Evolutionary conservation across 2,888 invertebrate species (phyloP), one percentile per base, ranked within the genome.

Genomic region (Melolontha melolontha): DNA sequence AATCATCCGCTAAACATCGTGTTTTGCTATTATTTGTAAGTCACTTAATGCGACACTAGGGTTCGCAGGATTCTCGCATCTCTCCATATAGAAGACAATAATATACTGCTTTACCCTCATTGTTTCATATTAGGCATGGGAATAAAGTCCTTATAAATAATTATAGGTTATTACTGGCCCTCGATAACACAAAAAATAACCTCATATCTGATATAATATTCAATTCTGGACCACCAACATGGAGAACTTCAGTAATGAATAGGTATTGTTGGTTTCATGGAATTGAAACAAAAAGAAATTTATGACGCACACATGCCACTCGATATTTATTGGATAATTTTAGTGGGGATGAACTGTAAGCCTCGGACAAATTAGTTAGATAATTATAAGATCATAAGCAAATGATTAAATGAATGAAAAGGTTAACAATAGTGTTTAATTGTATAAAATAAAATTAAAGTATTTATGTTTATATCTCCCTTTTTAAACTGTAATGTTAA

Each of bases 41-140:
- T 47, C 2, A 4, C 16, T 14, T 47, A 2, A 47, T 8, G 16
- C 17, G 22, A 49, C 11, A 49, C 8, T 1, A 47, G 16, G 16
- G 16, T 10, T 16, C 34, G 47, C 59, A 62, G 47, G 47, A 47
- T 47, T 62, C 59, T 34, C 16, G 59, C 57, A 8, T 47, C 14
- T 14, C 59, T 62, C 59, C 47, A 62, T 39, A 39, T 47, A 47
- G 66, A 71, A 64, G 64, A 67, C 62, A 70, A 71, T 65, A 65
- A 54, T 59, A 57, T 29, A 65, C 73, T 41, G 67, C 68, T 72
- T 71, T 68, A 79, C 77, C 78, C 77, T 79, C 77, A 80, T 80
- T 80, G 80, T 80, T 76, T 79, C 76, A 75, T 79, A 78, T 79
- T 80, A 80, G 78, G 79, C 78, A 79, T 80, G 80, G 78, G 80